Percentiles rank a stretch among this genome's conserved stretches.
Evolutionary conservation across 1,140 invertebrate genomes (phyloP).

Genomic region (Andricus grossulariae): DNA sequence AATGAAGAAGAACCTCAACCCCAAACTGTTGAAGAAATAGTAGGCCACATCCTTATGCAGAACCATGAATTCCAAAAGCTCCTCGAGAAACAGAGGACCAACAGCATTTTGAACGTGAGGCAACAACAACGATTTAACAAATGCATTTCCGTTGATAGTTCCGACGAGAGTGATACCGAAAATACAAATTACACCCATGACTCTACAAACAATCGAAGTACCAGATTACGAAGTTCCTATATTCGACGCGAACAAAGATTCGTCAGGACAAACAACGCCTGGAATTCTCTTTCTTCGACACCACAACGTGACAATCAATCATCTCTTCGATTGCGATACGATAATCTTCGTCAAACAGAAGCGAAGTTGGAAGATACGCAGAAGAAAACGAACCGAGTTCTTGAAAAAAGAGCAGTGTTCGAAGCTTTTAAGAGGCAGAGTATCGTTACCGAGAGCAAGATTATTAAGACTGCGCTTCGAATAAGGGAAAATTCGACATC

Average conservation of each 20-base stretch:
- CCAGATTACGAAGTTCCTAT: conserved; percentile 8
- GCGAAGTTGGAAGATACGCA: conserved; percentile 37
- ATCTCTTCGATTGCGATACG: conserved; percentile 63
- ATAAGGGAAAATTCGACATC: conserved; percentile 62
- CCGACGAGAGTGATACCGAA: conserved; percentile 75
- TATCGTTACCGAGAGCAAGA: conserved; percentile 66
- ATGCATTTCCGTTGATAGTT: conserved; percentile 62
- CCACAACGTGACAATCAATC: conserved; percentile 50
- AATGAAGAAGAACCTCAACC: conserved; percentile 58
- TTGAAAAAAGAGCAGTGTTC: conserved; percentile 64
- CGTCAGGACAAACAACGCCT: conserved; percentile 62
- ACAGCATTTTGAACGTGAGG: conserved; percentile 75
- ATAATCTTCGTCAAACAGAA: conserved; percentile 58
- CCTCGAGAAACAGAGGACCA: conserved; percentile 82
- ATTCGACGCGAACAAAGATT: conserved; percentile 42
- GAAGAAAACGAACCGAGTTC: conserved; percentile 48
- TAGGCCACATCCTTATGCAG: conserved; percentile 88
- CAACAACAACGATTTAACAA: conserved; percentile 77
- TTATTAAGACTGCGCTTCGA: conserved; percentile 64
- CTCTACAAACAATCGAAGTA: conserved; percentile 33
- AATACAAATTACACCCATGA: conserved; percentile 74
- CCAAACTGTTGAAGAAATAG: conserved; percentile 86
- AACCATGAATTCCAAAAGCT: conserved; percentile 89
- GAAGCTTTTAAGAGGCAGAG: conserved; percentile 67
- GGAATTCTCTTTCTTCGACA: conserved; percentile 59